Percentiles rank a stretch among this genome's conserved stretches.
phyloP scores from a whole-genome alignment of 2,113 vertebrate species.

The Phoxinus phoxinus region DNA sequence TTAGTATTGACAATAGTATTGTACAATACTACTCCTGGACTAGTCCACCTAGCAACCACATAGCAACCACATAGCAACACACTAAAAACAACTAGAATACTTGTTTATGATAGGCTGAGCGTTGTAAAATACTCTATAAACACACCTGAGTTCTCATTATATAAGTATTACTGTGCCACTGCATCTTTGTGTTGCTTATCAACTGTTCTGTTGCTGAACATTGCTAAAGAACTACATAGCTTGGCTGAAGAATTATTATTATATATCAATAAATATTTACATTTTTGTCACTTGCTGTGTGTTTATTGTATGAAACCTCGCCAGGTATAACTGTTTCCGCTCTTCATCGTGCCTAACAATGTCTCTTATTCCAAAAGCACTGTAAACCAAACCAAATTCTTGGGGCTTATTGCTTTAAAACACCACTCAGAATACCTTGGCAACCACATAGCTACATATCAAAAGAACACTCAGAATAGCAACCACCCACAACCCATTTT shows the following conservation, averaged over 20 bases:
- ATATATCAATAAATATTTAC: background rate
- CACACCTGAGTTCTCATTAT: background rate
- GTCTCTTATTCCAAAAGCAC: background rate
- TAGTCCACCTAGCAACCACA: background rate
- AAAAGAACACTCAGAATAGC: background rate
- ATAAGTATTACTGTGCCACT: background rate
- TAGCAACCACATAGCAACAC: background rate
- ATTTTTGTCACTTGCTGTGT: background rate
- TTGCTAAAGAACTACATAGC: background rate
- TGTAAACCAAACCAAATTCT: background rate
- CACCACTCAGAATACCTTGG: background rate
- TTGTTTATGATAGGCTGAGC: background rate
- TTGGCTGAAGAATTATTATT: background rate
- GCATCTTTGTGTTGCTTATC: background rate
- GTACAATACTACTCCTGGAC: no score
- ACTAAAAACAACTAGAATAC: background rate
- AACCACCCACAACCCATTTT: background rate
- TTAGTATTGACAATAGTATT: no score
- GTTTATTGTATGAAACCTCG: background rate
- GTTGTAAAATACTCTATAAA: background rate
- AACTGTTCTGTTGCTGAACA: background rate
- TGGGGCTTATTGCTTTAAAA: background rate
- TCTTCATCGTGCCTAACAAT: background rate
- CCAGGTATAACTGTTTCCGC: background rate
- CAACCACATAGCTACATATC: conserved; percentile 16